Base-by-base conservation (phyloP, 92 coral and sea anemone species). In the Hydrozoanthus gracilis region DNA sequence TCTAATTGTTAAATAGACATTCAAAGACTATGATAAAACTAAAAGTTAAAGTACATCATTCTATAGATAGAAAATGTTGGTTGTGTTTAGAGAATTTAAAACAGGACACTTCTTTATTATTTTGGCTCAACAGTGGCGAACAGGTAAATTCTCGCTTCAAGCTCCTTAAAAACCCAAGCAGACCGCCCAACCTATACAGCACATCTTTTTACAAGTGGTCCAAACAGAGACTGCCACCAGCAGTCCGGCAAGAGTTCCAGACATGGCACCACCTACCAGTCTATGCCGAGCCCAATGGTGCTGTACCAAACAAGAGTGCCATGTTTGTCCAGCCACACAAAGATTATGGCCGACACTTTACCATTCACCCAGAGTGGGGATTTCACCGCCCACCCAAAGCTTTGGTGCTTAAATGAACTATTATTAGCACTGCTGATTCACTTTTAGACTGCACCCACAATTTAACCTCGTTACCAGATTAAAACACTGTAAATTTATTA, bases 301-400 rank as follows among this genome's bases (percentile, higher is more conserved):
- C 94, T 55, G 85, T 79, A 14, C 76, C 74, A 48, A 96, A 96
- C 79, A 95, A 92, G 75, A 92, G 95, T 60, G 86, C 99, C 1
- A 88, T 96, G 95, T 96, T 96, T 88, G 87, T 89, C 13, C 98
- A 95, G 83, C 97, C 99, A 7, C 93, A 91, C 82, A 95, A 71
- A 76, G 67, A 82, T 45, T 82, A 90, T 56, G 97, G 98, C 61
- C 84, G 94, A 52, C 98, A 96, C 82, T 96, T 96, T 88, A 95
- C 96, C 68, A 96, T 96, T 77, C 99, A 96, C 83, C 99, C 99
- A 51, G 98, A 96, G 72, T 96, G 99, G 99, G 99, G 99, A 8
- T 91, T 93, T 12, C 99, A 96, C 47, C 49, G 73, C 73, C 48
- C 9, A 27, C 39, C 39, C 65, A 87, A 91, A 71, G 86, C 82